Base-by-base conservation (phyloP, 2,888 invertebrate species). In the Folsomia manolachei region DNA sequence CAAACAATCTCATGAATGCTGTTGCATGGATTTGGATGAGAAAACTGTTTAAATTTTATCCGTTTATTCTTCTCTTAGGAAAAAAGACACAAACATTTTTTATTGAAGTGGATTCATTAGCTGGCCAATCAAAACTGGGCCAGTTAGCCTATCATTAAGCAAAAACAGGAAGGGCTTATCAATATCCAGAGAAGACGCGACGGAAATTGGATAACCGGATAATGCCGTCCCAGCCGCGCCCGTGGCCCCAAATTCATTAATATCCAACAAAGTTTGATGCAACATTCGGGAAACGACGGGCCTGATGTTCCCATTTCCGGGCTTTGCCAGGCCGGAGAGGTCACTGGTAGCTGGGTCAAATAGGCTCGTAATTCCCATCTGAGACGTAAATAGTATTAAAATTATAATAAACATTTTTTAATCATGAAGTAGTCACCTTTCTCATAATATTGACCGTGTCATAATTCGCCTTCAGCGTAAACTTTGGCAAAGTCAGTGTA, bases 121-220 rank as follows among this genome's bases (percentile, higher is more conserved):
- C 24, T 71, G 73, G n/a, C 77, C 77, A 62, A 77, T 73, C 1
- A 77, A 60, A 7, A 77, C 74, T 0, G 77, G 77, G 1, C 77
- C 77, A 0, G 75, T 77, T 7, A 77, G 26, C 27, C 73, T 60
- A 53, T 77, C 77, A 63, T 74, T 77, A 24, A 77, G 60, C n/a
- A 77, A 61, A 62, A 77, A 77, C 1, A 77, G 9, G 51, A 77
- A 77, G 18, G 77, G 77, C 64, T 63, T 72, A 63, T 77, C 71
- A 2, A 75, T 26, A 0, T 53, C 60, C 51, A 77, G 73, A 21
- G 71, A 56, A 19, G 77, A 77, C 11, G 77, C 73, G 7, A 75
- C 72, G 1, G 75, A 74, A 68, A 77, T 77, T 1, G 77, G 77
- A 60, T 75, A 77, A 27, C 74, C 63, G 14, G 67, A 70, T 1